Conservation (phyloP, 1,140 invertebrate genomes). For the Drosophila yakuba region DNA sequence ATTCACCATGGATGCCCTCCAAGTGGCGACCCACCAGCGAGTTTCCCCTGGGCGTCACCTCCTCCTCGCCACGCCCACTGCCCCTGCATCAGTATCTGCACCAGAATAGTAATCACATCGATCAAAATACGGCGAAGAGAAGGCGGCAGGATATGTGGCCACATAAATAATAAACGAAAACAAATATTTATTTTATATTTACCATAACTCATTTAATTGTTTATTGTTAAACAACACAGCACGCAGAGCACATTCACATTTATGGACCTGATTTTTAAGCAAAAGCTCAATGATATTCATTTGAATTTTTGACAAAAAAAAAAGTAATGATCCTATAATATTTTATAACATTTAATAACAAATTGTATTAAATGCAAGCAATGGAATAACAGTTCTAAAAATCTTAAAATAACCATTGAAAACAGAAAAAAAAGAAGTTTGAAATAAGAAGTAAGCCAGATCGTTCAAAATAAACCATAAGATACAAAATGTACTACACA, state of each 20-base stretch:
- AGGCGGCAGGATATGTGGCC: slow-evolving; percentile 51
- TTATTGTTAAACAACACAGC: slow-evolving; percentile 12
- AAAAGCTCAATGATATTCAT: not conserved
- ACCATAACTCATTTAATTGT: slow-evolving; percentile 23
- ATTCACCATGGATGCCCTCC: slow-evolving; percentile 62
- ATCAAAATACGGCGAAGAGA: slow-evolving; percentile 11
- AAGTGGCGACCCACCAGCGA: slow-evolving; percentile 62
- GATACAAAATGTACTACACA: not conserved
- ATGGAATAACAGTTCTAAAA: too few relatives aligned
- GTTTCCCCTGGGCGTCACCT: slow-evolving; percentile 27
- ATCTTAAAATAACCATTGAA: too few relatives aligned
- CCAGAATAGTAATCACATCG: slow-evolving; percentile 33
- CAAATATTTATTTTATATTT: not conserved
- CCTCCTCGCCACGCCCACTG: slow-evolving; percentile 65
- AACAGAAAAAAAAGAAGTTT: too few relatives aligned
- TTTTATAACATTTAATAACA: too few relatives aligned
- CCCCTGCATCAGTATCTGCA: slow-evolving; percentile 63
- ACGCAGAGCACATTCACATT: not conserved
- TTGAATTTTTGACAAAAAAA: too few relatives aligned
- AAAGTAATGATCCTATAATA: too few relatives aligned
- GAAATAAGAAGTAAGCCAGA: not conserved
- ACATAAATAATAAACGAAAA: slow-evolving; percentile 15
- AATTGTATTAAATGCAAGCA: too few relatives aligned
- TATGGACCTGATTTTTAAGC: not conserved
- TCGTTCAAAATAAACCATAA: not conserved